phyloP scores from a whole-genome alignment of 2,888 invertebrate genomes.

The Sphaeridia pumilis region DNA sequence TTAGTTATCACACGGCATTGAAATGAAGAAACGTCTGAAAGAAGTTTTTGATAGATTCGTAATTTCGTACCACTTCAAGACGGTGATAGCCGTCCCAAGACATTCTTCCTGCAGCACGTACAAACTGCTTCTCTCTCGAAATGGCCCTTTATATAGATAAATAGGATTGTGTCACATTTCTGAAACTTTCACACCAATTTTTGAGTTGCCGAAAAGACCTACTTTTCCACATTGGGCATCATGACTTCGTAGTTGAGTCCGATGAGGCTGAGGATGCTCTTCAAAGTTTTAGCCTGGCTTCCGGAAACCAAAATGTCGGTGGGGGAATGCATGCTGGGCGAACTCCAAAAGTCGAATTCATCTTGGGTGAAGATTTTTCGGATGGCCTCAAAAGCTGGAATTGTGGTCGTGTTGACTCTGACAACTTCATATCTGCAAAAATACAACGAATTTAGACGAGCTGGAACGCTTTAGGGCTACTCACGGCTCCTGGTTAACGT shows the following conservation, averaged over 20 bases:
- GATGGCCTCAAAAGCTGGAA: constrained; percentile 16
- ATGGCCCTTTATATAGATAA: not conserved
- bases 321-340: constrained; percentile 46
- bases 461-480: too few relatives aligned
- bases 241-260: constrained; percentile 22
- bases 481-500: not conserved
- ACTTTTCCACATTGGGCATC: constrained; percentile 22
- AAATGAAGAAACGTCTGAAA: not conserved
- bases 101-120: not conserved
- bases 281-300: constrained; percentile 39
- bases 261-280: constrained; percentile 18
- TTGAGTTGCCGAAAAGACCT: not conserved
- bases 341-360: constrained; percentile 47
- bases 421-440: constrained; percentile 27
- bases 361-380: constrained; percentile 20
- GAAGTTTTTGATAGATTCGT: not conserved
- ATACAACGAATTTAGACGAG: constrained; percentile 1
- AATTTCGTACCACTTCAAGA: not conserved
- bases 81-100: not conserved
- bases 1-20: not conserved
- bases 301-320: constrained; percentile 64
- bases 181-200: not conserved
- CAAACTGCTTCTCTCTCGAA: not conserved
- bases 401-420: constrained; percentile 21
- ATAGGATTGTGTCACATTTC: not conserved